A percentile compares a stretch with the other conserved stretches of the same genome.
phyloP scores from a whole-genome alignment of 2,797 vertebrate species.

The Sebastes kiyomatsui region DNA sequence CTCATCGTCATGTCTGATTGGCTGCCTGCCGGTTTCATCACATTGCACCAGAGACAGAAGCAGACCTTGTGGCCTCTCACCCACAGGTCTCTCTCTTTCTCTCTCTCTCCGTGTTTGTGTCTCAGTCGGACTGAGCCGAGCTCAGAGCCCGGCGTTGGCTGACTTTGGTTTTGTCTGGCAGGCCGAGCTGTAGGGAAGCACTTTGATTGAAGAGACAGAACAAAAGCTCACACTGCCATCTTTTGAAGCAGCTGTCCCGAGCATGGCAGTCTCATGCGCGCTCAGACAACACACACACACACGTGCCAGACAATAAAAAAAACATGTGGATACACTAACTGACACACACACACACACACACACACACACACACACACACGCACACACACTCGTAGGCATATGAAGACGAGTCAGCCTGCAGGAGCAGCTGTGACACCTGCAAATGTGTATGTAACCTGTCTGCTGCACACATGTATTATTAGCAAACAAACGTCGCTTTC shows the following conservation, averaged over 20 bases:
- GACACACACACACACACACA: background rate
- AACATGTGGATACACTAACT: background rate
- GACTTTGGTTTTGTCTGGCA: conserved; percentile 71
- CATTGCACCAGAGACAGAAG: conserved; percentile 77
- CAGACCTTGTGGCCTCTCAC: conserved; percentile 75
- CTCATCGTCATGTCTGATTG: conserved; percentile 76
- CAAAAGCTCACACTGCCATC: conserved; percentile 69
- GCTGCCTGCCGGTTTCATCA: conserved; percentile 78
- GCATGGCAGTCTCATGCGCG: conserved; percentile 34
- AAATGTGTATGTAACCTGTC: conserved; percentile 43
- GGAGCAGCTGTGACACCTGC: conserved; percentile 47
- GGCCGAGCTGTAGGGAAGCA: conserved; percentile 65
- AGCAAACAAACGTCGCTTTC: conserved; percentile 3
- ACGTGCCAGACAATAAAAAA: conserved; percentile 20
- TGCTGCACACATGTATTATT: conserved; percentile 17
- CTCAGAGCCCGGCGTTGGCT: conserved; percentile 61
- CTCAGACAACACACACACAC: conserved; percentile 11
- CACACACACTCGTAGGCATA: background rate
- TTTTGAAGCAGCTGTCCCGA: conserved; percentile 72
- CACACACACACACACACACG: background rate
- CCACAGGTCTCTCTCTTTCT: conserved; percentile 49
- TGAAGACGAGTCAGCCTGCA: background rate
- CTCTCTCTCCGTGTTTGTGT: conserved; percentile 20
- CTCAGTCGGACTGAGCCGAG: conserved; percentile 39
- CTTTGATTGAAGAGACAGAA: conserved; percentile 75